Conservation (phyloP, 2,797 vertebrate genomes). For the Peromyscus eremicus region DNA sequence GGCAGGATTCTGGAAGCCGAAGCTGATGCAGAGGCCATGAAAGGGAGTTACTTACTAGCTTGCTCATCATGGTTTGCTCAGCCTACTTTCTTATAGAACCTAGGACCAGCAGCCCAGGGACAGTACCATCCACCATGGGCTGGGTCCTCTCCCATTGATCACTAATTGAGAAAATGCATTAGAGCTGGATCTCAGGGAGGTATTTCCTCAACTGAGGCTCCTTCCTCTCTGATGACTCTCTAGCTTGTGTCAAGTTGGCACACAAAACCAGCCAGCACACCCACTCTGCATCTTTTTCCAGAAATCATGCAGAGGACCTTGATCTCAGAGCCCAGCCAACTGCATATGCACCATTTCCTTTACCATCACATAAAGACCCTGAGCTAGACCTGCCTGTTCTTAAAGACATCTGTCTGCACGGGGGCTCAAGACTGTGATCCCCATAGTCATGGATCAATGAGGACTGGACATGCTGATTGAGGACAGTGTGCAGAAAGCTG, state of each 20-base stretch:
- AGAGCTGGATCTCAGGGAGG: neutral
- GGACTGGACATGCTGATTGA: neutral
- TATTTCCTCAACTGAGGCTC: neutral
- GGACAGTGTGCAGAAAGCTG: neutral
- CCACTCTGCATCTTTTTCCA: slow-evolving; percentile 42
- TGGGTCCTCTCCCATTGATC: neutral
- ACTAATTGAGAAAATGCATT: neutral
- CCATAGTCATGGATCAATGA: neutral
- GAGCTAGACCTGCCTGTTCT: neutral
- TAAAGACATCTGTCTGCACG: neutral
- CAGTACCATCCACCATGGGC: neutral
- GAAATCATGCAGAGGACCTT: slow-evolving; percentile 41
- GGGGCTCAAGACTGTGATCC: neutral
- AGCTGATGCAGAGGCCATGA: neutral
- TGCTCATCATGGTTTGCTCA: neutral
- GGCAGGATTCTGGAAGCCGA: neutral
- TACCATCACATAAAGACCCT: slow-evolving; percentile 6
- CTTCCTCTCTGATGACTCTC: neutral
- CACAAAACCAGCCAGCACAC: neutral
- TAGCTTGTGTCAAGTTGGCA: neutral
- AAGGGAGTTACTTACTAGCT: neutral
- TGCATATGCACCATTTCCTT: neutral
- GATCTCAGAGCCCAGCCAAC: slow-evolving; percentile 34
- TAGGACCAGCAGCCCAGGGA: neutral
- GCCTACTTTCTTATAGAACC: neutral